Evolutionary conservation across 2,797 vertebrate species (phyloP).

Genomic region (Chromobotia macracanthus): DNA sequence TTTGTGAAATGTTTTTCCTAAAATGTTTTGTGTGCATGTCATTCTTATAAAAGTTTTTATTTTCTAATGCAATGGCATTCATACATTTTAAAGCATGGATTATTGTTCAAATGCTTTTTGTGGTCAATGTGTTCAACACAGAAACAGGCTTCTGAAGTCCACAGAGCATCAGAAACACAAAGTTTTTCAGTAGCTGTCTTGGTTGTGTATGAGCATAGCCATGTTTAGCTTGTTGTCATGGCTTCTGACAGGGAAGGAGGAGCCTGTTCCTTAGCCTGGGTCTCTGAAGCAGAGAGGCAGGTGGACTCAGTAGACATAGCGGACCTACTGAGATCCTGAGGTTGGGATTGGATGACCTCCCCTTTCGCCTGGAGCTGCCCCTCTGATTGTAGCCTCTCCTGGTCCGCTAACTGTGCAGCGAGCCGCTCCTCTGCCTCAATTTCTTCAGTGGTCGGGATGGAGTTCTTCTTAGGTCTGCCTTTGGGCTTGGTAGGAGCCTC

Average conservation of each 20-base stretch:
- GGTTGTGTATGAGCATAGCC: constrained; percentile 52
- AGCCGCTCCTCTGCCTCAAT: constrained; percentile 94
- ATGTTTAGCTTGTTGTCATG: constrained; percentile 72
- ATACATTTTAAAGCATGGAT: background rate
- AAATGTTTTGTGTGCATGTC: background rate
- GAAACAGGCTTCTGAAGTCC: constrained; percentile 17
- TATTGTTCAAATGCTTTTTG: background rate
- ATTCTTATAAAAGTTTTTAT: background rate
- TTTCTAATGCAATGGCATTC: constrained; percentile 11
- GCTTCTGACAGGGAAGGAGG: constrained; percentile 68
- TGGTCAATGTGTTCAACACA: constrained; percentile 1
- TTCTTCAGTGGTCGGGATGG: constrained; percentile 95
- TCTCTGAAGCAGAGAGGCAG: constrained; percentile 49
- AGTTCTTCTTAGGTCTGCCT: constrained; percentile 98
- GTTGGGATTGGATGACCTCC: constrained; percentile 63
- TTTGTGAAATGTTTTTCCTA: too few relatives aligned
- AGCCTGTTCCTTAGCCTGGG: constrained; percentile 58
- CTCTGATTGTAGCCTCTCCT: constrained; percentile 64
- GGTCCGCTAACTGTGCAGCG: constrained; percentile 74
- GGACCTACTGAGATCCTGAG: constrained; percentile 69
- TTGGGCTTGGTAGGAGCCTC: constrained; percentile 98
- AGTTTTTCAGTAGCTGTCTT: constrained; percentile 69
- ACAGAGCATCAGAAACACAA: constrained; percentile 72
- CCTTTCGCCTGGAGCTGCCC: constrained; percentile 14
- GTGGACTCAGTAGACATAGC: constrained; percentile 46